These are phyloP conservation scores for Xestia c-nigrum DNA, from an alignment of 2,888 invertebrate genomes.

Conservation along the genomic window DNA sequence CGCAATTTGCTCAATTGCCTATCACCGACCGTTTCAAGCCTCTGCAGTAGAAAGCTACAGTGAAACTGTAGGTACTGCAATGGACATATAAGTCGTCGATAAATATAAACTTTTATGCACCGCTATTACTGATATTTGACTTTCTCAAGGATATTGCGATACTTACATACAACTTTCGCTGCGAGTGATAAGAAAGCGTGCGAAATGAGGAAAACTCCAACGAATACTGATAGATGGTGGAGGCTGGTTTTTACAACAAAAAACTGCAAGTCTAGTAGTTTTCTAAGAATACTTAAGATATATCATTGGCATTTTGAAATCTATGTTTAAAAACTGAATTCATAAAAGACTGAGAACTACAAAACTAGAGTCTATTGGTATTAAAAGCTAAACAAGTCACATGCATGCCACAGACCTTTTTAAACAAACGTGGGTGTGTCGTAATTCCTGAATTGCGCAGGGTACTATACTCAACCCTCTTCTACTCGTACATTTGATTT, in stretches of 20 bases:
- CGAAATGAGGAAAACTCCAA: constrained; percentile 61
- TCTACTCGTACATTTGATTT: background rate
- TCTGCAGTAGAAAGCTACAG: constrained; percentile 77
- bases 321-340: background rate
- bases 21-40: constrained; percentile 22
- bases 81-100: constrained; percentile 66
- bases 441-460: background rate
- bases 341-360: background rate
- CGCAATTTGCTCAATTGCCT: background rate
- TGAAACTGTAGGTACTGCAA: constrained; percentile 66
- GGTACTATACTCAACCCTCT: background rate
- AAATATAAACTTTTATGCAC: constrained; percentile 81
- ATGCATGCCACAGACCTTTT: background rate
- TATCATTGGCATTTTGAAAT: background rate
- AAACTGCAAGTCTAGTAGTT: background rate
- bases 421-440: background rate
- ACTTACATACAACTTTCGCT: constrained; percentile 60
- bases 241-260: constrained; percentile 4
- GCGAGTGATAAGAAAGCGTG: constrained; percentile 48
- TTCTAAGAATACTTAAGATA: background rate
- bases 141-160: constrained; percentile 75
- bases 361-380: no score
- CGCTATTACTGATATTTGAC: constrained; percentile 78
- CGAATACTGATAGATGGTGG: constrained; percentile 30
- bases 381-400: background rate